Base-by-base conservation (phyloP, 2,113 vertebrate genomes). In the Himantopus leucocephalus region DNA sequence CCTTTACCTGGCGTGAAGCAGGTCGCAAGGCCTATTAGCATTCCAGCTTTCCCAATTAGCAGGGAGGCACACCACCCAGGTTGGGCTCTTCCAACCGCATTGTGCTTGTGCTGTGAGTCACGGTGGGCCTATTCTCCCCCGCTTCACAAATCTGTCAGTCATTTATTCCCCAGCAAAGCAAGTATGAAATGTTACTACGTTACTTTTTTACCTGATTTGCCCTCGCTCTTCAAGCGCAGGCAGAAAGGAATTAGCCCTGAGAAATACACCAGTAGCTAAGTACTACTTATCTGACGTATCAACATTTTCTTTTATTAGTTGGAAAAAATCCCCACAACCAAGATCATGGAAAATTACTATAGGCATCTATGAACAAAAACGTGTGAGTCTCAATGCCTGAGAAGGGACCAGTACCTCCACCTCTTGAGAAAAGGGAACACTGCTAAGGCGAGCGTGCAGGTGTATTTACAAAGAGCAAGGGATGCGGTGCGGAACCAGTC, bases 1-100 rank as follows among this genome's bases (percentile, higher is more conserved):
- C 93, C 80, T 93, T 83, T 92, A 92, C 92, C 86, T 95, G 92
- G 90, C 77, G 41, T n/a, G 70, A 86, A 71, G 91, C 92, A 85
- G 85, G 89, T 63, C 39, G 23, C 75, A 45, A 88, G 4, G 14
- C 85, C 73, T 82, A 88, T 95, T 84, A 93, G 75, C 84, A 78
- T 93, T 90, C 95, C 88, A 90, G 85, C 73, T 95, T 88, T 70
- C 74, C 87, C 91, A 94, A 17, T 83, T 70, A 93, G 88, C 32
- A 91, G 58, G 76, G 91, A 93, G 86, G 79, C 76, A 91, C 81
- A 77, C 29, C 41, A 39, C 76, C 79, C 94, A 76, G 71, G 72
- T 70, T 60, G 59, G 81, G 90, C 85, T 94, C 70, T 83, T 85
- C 76, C 12, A 8, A 21, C 30, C 12, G 16, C 12, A 0, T 30